A percentile compares a stretch with the other conserved stretches of the same genome.
These are phyloP conservation scores for Sinocyclocheilus maitianheensis DNA, from an alignment of 2,113 vertebrate genomes.

Conservation along the genomic window DNA sequence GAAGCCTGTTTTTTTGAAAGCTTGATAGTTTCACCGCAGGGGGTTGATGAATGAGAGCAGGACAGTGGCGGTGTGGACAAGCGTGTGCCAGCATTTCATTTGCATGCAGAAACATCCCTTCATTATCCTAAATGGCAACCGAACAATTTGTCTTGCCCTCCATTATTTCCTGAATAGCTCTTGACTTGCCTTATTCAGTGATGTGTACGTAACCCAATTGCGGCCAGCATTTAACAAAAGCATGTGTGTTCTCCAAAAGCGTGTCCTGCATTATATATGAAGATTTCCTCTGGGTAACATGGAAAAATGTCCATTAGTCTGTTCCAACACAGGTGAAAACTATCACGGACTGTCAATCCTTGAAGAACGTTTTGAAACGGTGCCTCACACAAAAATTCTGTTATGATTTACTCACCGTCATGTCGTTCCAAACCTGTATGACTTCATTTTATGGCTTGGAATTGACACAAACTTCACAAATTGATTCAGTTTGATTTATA, in stretches of 20 bases:
- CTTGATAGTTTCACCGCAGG: conserved; percentile 61
- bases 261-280: conserved; percentile 43
- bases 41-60: conserved; percentile 57
- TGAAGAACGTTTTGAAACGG: neutral
- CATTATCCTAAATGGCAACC: conserved; percentile 66
- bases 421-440: neutral
- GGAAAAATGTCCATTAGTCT: conserved; percentile 44
- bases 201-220: conserved; percentile 25
- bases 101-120: conserved; percentile 67
- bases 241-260: conserved; percentile 17
- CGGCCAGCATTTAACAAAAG: neutral
- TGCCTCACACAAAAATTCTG: neutral
- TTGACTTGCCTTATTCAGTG: conserved; percentile 46
- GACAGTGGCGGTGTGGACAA: conserved; percentile 60
- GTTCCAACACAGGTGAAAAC: conserved; percentile 30
- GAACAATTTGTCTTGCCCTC: conserved; percentile 65
- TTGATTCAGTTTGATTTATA: neutral
- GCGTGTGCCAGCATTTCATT: conserved; percentile 65
- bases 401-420: neutral
- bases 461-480: neutral
- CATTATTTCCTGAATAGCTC: conserved; percentile 55
- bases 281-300: conserved; percentile 28
- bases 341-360: conserved; percentile 34
- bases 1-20: conserved; percentile 69
- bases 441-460: neutral